Conservation (phyloP, 64 coral and sea anemone species). For the Actinia equina region DNA sequence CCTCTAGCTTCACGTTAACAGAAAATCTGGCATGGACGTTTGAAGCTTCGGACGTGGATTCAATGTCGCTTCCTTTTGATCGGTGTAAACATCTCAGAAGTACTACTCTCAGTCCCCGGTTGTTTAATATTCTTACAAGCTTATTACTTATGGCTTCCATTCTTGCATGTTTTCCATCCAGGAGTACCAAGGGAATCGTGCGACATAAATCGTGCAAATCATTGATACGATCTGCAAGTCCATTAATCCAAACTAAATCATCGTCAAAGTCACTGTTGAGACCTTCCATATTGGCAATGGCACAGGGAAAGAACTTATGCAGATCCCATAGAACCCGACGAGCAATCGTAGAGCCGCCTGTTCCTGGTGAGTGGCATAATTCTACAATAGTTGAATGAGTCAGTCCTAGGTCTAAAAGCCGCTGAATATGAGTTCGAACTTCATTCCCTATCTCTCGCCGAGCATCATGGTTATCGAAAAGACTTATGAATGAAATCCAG, state of each 20-base stretch:
- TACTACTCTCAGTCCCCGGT: conserved; percentile 44
- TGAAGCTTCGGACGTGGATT: conserved; percentile 11
- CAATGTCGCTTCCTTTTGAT: conserved; percentile 2
- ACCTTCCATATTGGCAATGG: conserved; percentile 19
- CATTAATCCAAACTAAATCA: conserved; percentile 26
- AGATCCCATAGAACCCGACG: conserved; percentile 71
- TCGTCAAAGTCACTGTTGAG: conserved; percentile 57
- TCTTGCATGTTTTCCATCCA: conserved; percentile 66
- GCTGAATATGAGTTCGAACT: conserved; percentile 45
- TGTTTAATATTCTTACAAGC: conserved; percentile 50
- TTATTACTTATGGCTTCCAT: conserved; percentile 62
- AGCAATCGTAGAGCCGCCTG: conserved; percentile 63
- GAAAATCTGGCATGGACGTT: conserved; percentile 35
- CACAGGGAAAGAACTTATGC: conserved; percentile 56
- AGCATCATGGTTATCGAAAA: conserved; percentile 60
- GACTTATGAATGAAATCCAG: conserved; percentile 53
- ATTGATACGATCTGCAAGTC: conserved; percentile 34
- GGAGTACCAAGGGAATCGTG: conserved; percentile 46
- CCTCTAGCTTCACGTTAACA: conserved; percentile 66
- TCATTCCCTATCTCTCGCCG: conserved; percentile 34
- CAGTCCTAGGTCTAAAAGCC: conserved; percentile 43
- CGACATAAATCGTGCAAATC: conserved; percentile 54
- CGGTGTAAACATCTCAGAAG: conserved; percentile 52
- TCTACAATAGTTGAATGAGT: conserved; percentile 35
- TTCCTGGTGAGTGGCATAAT: conserved; percentile 53